Evolutionary conservation across 2,888 invertebrate genomes (phyloP).

Genomic region (Torymus aiolomorphi): DNA sequence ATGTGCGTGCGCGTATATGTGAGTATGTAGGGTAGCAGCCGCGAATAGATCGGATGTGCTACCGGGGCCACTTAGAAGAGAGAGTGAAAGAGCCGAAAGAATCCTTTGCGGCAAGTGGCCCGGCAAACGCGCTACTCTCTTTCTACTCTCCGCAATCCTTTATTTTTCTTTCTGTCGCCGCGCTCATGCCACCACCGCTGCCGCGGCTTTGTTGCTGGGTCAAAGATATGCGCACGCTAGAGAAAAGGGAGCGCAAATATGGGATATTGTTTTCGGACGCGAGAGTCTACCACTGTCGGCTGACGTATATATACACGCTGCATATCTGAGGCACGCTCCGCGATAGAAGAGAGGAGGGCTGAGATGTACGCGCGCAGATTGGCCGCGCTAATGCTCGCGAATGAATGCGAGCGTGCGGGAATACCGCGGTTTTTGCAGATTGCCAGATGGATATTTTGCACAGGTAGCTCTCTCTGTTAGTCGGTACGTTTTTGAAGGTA

Average conservation of each 20-base stretch:
- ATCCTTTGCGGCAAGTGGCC: slow-evolving; percentile 2
- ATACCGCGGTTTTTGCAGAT: not conserved
- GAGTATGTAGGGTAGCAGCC: not conserved
- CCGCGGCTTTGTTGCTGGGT: no score
- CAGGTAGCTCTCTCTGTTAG: no score
- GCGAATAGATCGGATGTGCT: slow-evolving; percentile 14
- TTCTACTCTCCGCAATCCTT: slow-evolving; percentile 2
- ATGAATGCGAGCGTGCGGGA: no score
- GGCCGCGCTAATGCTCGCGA: no score
- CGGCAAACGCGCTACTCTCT: not conserved
- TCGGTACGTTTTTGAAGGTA: no score
- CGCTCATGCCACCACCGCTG: no score
- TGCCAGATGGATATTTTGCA: not conserved
- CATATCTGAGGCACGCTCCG: no score
- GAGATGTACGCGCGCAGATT: no score
- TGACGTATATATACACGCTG: no score
- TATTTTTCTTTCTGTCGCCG: not conserved
- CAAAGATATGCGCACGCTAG: no score
- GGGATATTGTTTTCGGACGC: not conserved
- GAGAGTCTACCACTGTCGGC: not conserved
- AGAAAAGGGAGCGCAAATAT: not conserved
- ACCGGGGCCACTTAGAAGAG: slow-evolving; percentile 11
- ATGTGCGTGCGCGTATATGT: not conserved
- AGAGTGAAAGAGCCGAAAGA: not conserved
- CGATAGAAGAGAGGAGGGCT: no score